phyloP scores from a whole-genome alignment of 2,797 vertebrate species.

The Acanthis flammea region DNA sequence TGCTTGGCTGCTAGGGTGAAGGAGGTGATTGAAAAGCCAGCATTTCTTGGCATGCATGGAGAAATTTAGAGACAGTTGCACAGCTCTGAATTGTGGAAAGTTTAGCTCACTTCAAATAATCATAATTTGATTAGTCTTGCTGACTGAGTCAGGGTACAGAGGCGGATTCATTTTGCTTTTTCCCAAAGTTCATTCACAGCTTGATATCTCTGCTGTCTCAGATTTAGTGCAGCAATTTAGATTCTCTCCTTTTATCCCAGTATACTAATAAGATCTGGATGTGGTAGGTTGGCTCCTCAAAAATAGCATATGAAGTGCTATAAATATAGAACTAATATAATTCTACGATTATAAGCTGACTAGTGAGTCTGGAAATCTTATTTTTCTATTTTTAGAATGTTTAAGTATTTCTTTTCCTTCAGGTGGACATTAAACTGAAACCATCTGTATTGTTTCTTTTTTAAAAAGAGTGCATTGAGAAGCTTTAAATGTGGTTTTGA shows the following conservation, averaged over 20 bases:
- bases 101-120: slow-evolving; percentile 16
- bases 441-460: background rate
- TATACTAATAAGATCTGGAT: background rate
- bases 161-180: background rate
- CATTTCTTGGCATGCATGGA: background rate
- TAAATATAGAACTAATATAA: background rate
- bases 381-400: background rate
- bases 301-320: background rate
- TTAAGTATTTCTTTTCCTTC: background rate
- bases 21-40: background rate
- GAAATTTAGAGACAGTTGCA: background rate
- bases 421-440: background rate
- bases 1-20: background rate
- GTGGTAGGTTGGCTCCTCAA: background rate
- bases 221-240: background rate
- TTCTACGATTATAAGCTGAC: background rate
- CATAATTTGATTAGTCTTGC: slow-evolving; percentile 48
- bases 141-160: slow-evolving; percentile 27
- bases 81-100: slow-evolving; percentile 5
- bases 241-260: background rate
- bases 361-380: background rate
- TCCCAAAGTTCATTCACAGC: slow-evolving; percentile 16
- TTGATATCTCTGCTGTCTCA: slow-evolving; percentile 4
- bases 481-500: background rate
- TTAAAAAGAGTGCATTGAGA: background rate